A percentile compares a stretch with the other conserved stretches of the same genome.
phyloP scores from a whole-genome alignment of 2,797 vertebrate genomes.

The Hapalemur alaotrensis region DNA sequence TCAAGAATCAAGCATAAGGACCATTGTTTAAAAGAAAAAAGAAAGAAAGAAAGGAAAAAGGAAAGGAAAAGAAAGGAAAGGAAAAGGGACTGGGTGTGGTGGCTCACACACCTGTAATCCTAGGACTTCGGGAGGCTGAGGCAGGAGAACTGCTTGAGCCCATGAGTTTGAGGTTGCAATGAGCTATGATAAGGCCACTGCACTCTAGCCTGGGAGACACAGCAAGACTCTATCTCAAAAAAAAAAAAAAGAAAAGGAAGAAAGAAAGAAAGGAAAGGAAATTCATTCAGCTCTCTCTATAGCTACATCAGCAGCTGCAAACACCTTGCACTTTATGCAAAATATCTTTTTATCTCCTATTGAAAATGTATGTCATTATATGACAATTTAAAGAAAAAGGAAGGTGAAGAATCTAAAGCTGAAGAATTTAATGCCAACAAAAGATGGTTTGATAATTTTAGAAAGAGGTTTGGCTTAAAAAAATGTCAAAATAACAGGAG shows the following conservation, averaged over 20 bases:
- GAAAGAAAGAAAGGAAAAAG: not conserved
- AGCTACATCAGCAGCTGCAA: not conserved
- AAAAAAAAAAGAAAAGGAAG: too few relatives aligned
- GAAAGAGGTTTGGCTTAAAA: not conserved
- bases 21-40: not conserved
- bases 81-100: not conserved
- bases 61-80: not conserved
- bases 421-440: not conserved
- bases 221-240: too few relatives aligned
- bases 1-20: not conserved
- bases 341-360: not conserved
- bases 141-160: too few relatives aligned
- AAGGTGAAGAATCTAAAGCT: not conserved
- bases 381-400: not conserved
- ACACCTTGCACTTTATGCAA: not conserved
- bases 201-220: too few relatives aligned
- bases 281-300: not conserved
- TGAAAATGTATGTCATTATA: not conserved
- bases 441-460: not conserved
- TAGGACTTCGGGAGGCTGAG: not conserved
- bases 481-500: not conserved
- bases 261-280: fast-evolving
- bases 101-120: not conserved
- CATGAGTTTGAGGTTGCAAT: too few relatives aligned
- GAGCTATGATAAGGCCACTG: too few relatives aligned